Percentiles rank a stretch among this genome's conserved stretches.
Conservation (phyloP, 1,140 invertebrate species). For the Rhopalosiphum maidis region DNA sequence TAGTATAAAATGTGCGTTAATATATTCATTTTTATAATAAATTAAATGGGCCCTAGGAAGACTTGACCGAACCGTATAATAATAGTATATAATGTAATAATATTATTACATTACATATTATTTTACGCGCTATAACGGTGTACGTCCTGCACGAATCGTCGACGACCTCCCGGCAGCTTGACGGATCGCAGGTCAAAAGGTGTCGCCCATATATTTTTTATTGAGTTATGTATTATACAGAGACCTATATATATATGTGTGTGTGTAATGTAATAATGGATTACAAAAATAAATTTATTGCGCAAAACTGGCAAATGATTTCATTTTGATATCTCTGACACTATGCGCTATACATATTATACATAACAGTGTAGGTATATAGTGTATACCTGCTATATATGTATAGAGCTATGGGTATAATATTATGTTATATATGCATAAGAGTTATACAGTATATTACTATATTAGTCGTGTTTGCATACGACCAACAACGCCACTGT, state of each 20-base stretch:
- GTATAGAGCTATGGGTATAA: background rate
- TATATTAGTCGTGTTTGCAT: background rate
- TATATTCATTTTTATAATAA: slow-evolving; percentile 14
- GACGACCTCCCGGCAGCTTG: background rate
- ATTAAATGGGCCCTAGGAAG: background rate
- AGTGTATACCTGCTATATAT: background rate
- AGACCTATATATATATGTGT: background rate
- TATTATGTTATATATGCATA: background rate
- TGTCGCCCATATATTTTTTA: background rate
- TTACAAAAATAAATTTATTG: slow-evolving; percentile 1
- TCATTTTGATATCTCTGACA: background rate
- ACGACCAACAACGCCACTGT: background rate
- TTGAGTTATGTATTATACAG: background rate
- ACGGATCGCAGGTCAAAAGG: background rate
- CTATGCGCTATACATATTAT: background rate
- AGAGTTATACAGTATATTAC: background rate
- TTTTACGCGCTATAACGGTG: background rate
- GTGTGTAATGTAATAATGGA: background rate
- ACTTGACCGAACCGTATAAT: background rate
- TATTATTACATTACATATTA: too few species aligned
- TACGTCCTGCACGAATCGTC: background rate
- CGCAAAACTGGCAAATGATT: slow-evolving; percentile 13
- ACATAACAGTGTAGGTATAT: too few species aligned
- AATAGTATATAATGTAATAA: background rate
- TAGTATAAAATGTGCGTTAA: background rate